Evolutionary conservation across 2,113 vertebrate species (phyloP), one percentile per base, ranked within the genome.

Genomic region (Myocastor coypus): DNA sequence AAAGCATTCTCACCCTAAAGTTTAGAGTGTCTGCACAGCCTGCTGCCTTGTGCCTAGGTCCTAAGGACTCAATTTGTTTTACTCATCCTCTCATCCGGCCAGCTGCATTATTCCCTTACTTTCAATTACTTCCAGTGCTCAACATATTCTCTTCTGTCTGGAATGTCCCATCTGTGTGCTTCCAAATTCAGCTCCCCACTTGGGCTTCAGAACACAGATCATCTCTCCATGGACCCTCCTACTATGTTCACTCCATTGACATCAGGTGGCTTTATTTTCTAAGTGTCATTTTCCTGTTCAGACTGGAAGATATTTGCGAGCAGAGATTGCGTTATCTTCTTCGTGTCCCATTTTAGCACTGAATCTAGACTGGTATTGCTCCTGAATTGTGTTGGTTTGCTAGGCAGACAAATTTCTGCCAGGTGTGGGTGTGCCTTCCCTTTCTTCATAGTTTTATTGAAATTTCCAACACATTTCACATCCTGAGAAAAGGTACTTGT

Each of bases 401-500:
- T 20, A 34, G 32, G 42, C 83, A 87, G 86, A 73, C 82, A 86
- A 32, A 37, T n/a, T 50, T 37, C 59, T 86, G 71, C 86, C 73
- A 34, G 46, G 61, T 32, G 42, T 66, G 37, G 66, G 40, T 20
- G 26, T 81, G n/a, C 83, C 89, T 82, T 89, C 83, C 32, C 61
- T 90, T 94, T 63, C 81, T 71, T 5, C 17, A 13, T 3, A 75
- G 83, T 93, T 97, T 93, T 93, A 78, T 94, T 75, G 94, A 95
- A 93, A 92, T 97, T 97, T 96, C 61, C 40, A 78, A 20, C 94
- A 96, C 81, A 89, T 84, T 85, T 84, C 83, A 94, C 92, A 75
- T 89, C 89, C 66, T 5, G 46, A 95, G 84, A 94, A 96, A 92
- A 96, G 93, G 95, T 94, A 91, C 84, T 96, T 97, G 93, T 94